phyloP scores from a whole-genome alignment of 1,140 invertebrate species.

The Argopecten irradians region DNA sequence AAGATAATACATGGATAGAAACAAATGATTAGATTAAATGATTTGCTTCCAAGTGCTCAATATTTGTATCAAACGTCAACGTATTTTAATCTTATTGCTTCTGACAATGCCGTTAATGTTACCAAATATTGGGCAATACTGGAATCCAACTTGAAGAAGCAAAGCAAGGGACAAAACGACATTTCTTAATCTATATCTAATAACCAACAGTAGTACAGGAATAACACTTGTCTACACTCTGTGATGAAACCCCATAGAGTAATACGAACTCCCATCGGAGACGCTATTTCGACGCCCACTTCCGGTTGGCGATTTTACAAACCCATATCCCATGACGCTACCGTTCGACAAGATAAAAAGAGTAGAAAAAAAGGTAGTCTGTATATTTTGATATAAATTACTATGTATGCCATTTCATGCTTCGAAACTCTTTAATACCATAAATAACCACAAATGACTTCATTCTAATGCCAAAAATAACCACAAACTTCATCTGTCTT shows the following conservation, averaged over 20 bases:
- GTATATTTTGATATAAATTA: neutral
- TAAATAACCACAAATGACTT: neutral
- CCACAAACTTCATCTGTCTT: neutral
- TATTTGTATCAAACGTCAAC: too few relatives aligned
- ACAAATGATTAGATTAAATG: neutral
- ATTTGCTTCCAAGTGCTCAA: too few relatives aligned
- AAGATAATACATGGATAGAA: neutral
- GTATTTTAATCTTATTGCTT: too few relatives aligned
- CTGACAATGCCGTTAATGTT: too few relatives aligned
- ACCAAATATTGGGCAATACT: neutral
- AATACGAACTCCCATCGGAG: neutral
- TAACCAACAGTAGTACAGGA: neutral
- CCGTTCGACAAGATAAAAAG: neutral
- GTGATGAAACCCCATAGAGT: neutral
- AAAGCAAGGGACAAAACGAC: neutral
- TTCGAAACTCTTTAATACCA: neutral
- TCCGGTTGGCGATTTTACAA: neutral
- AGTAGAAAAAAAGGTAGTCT: neutral
- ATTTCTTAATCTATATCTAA: neutral
- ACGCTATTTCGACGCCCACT: neutral
- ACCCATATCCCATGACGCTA: neutral
- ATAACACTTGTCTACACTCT: neutral
- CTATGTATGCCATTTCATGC: neutral
- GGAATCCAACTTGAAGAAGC: too few relatives aligned
- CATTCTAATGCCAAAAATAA: neutral